phyloP scores from a whole-genome alignment of 2,797 vertebrate genomes.

The Channallabes apus region DNA sequence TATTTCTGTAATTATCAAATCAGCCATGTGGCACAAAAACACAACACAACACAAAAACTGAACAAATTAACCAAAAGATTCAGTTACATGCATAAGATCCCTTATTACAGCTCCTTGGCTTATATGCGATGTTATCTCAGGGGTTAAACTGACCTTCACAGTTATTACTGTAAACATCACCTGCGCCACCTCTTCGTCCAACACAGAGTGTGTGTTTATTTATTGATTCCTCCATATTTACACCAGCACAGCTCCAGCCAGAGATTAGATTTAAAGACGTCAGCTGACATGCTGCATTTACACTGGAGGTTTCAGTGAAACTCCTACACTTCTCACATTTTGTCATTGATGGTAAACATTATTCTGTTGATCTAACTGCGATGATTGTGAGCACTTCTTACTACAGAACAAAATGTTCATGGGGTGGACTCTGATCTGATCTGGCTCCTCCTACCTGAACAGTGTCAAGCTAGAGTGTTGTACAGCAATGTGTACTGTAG shows the following conservation, averaged over 20 bases:
- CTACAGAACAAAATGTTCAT: background rate
- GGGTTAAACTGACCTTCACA: slow-evolving; percentile 40
- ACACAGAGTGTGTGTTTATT: slow-evolving; percentile 26
- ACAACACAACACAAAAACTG: background rate
- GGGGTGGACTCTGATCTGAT: background rate
- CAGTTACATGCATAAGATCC: background rate
- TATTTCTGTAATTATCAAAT: background rate
- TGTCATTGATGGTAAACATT: no score
- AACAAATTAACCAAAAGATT: background rate
- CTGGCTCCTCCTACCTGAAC: background rate
- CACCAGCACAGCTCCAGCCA: slow-evolving; percentile 8
- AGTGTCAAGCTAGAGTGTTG: background rate
- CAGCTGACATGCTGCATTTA: slow-evolving; percentile 2
- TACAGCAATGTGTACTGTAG: background rate
- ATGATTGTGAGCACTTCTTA: background rate
- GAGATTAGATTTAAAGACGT: slow-evolving; percentile 29
- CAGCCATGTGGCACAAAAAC: no score
- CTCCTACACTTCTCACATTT: background rate
- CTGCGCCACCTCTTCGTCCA: background rate
- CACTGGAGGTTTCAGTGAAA: background rate
- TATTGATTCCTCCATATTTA: slow-evolving; percentile 28
- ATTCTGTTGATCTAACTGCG: background rate
- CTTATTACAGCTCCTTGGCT: background rate
- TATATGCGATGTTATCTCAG: background rate
- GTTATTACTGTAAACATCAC: slow-evolving; percentile 46